A percentile compares a stretch with the other conserved stretches of the same genome.
Evolutionary conservation across 2,888 invertebrate species (phyloP).

Genomic region (Thecophora atra): DNA sequence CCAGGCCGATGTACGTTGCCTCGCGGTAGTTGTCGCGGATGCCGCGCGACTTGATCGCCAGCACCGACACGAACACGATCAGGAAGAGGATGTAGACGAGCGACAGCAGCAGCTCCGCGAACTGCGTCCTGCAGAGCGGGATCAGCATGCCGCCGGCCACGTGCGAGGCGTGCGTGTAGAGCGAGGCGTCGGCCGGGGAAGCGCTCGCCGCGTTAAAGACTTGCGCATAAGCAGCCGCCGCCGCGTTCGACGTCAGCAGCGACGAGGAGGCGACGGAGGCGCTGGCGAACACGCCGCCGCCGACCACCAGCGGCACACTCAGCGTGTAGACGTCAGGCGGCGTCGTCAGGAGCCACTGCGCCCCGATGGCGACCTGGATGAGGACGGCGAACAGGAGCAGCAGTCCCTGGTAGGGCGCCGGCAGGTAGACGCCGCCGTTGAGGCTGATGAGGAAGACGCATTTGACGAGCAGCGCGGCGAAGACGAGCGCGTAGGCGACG

Average conservation of each 20-base stretch:
- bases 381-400: conserved; percentile 89
- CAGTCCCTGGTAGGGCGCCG: conserved; percentile 90
- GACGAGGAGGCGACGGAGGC: conserved; percentile 44
- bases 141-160: conserved; percentile 62
- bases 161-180: conserved; percentile 56
- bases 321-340: conserved; percentile 73
- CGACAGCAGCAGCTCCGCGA: conserved; percentile 79
- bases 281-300: conserved; percentile 51
- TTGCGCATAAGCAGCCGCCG: conserved; percentile 48
- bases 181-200: conserved; percentile 50
- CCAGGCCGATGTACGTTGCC: conserved; percentile 90
- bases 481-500: conserved; percentile 84
- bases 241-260: conserved; percentile 43
- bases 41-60: conserved; percentile 85
- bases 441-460: conserved; percentile 92
- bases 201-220: conserved; percentile 46
- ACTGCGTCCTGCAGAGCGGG: conserved; percentile 73
- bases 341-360: conserved; percentile 84
- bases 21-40: conserved; percentile 94
- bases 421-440: conserved; percentile 90
- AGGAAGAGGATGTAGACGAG: conserved; percentile 86
- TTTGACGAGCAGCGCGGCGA: conserved; percentile 91
- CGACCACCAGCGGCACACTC: conserved; percentile 61
- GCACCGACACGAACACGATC: conserved; percentile 83
- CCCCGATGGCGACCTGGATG: conserved; percentile 86